Evolutionary conservation across 1,140 invertebrate species (phyloP), one percentile per base, ranked within the genome.

Genomic region (Frieseomelitta varia): DNA sequence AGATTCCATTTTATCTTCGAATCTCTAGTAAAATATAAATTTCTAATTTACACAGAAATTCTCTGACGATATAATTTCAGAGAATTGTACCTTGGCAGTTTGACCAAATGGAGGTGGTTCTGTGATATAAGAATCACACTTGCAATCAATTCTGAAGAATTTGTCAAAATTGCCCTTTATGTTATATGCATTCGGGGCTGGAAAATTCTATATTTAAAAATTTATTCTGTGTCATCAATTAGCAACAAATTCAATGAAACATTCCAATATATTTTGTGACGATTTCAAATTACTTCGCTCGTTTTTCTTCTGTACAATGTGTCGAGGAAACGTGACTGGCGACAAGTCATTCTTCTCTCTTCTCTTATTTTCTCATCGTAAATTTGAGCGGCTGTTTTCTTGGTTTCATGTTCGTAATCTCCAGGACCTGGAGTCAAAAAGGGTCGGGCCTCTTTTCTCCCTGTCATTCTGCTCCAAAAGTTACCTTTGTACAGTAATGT

Each of bases 391-490:
- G 58, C 30, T 47, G 83, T 85, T 47, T 81, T 83, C 72, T 80
- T 86, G 56, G 21, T 81, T 24, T 91, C 81, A 17, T 84, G 73
- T 27, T 91, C 85, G 63, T 91, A 91, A 56, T 87, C 53, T 4
- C 88, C 90, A 4, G 90, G 90, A 30, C 86, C 75, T 14, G 88
- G 90, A n/a, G 80, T 85, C 51, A 67, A 72, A 30, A 53, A 71
- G 15, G 47, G 58, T 58, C 39, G 56, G 69, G 65, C 47, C 24
- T 83, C 86, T 61, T 81, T 83, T 58, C 88, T 91, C 55, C 90
- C 90, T 15, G 88, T 79, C 90, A 90, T 91, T 79, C 83, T 86
- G 76, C 90, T 91, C 90, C 90, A 91, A 73, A 91, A 91, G 72
- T 91, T 91, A 53, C 90, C 90, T 79, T 90, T 91, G 74, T 91